Conservation (phyloP, 2,888 invertebrate species). For the Onthophagus sagittarius region DNA sequence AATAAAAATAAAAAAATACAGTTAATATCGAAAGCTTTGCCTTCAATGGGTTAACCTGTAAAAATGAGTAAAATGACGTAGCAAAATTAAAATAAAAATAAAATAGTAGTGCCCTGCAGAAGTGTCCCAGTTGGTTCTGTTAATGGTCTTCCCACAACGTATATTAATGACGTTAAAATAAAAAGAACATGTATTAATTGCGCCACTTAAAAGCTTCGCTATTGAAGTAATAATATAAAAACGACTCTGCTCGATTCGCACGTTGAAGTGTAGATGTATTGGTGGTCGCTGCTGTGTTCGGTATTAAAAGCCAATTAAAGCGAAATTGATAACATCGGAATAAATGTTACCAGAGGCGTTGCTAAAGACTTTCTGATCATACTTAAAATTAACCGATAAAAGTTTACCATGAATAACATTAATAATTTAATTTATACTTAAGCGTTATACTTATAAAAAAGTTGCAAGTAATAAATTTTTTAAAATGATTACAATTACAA, state of each 20-base stretch:
- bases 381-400: background rate
- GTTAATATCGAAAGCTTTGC: conserved; percentile 8
- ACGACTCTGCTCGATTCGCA: background rate
- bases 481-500: no score
- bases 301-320: conserved; percentile 12
- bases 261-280: background rate
- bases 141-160: conserved; percentile 7
- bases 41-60: conserved; percentile 10
- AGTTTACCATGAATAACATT: background rate
- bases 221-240: background rate
- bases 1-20: background rate
- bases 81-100: conserved; percentile 2
- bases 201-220: background rate
- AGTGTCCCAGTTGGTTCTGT: conserved; percentile 1
- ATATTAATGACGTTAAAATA: background rate
- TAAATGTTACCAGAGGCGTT: background rate
- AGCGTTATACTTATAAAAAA: no score
- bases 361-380: background rate
- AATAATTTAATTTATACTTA: background rate
- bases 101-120: background rate
- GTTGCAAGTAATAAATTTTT: no score
- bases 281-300: background rate
- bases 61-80: background rate
- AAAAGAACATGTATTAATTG: background rate
- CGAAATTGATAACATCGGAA: conserved; percentile 4